These are phyloP conservation scores for Orthosia gracilis DNA, from an alignment of 2,888 invertebrate species.

Conservation along the genomic window DNA sequence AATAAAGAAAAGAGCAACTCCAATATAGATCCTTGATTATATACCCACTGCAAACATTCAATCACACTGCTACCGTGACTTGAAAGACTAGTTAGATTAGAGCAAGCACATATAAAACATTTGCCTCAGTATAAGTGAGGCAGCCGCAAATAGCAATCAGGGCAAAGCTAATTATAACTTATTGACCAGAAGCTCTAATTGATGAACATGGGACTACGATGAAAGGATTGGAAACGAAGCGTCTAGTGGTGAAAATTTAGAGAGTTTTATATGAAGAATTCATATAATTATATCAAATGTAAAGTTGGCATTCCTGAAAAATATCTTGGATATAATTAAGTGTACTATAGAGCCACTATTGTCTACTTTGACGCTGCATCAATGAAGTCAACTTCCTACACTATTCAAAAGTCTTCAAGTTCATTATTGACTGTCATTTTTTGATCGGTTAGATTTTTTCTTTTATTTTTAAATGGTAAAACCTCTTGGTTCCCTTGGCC, in stretches of 20 bases:
- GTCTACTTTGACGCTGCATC: no score
- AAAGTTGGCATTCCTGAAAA: no score
- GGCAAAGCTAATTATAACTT: constrained; percentile 16
- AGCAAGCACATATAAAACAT: constrained; percentile 25
- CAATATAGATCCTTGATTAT: constrained; percentile 4
- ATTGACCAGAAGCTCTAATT: constrained; percentile 31
- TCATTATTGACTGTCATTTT: no score
- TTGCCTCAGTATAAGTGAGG: constrained; percentile 10
- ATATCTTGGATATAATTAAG: no score
- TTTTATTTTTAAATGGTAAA: no score
- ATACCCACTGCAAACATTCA: not conserved
- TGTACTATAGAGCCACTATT: no score
- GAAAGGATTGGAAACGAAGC: not conserved
- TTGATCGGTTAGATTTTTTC: no score
- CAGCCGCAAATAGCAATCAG: constrained; percentile 30
- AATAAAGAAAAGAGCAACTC: not conserved
- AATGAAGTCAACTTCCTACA: no score
- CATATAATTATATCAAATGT: no score
- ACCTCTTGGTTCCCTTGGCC: no score
- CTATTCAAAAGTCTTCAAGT: no score
- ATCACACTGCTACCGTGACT: not conserved
- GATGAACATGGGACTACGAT: not conserved
- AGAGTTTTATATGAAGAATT: not conserved
- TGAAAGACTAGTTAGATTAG: constrained; percentile 23
- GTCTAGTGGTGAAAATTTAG: not conserved